Conservation (phyloP, 2,888 invertebrate species). For the Molanna angustata region DNA sequence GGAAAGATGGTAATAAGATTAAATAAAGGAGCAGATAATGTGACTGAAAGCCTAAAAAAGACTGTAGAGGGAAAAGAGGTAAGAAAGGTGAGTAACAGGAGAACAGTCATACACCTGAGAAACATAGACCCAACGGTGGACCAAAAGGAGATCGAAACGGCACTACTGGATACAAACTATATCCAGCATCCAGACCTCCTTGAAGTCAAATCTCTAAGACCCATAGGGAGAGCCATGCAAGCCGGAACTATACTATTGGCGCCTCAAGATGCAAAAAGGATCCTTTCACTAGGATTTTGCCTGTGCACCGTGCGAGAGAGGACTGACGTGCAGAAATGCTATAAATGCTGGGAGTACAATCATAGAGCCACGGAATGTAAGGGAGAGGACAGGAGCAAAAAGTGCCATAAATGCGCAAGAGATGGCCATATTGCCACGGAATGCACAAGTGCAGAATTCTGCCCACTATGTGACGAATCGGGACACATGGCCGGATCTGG, state of each 20-base stretch:
- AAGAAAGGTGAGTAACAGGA: too few species aligned
- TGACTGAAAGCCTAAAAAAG: too few species aligned
- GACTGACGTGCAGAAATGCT: neutral
- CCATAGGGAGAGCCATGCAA: neutral
- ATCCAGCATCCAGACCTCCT: neutral
- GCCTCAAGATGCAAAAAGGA: neutral
- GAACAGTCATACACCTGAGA: neutral
- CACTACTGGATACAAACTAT: neutral
- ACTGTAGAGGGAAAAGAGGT: too few species aligned
- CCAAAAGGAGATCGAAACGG: neutral
- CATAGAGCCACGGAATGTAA: neutral
- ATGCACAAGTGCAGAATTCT: neutral
- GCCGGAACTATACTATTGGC: neutral
- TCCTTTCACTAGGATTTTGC: neutral
- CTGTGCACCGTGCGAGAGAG: neutral
- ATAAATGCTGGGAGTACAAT: neutral
- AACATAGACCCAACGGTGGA: neutral
- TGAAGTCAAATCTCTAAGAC: neutral
- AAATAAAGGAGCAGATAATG: too few species aligned
- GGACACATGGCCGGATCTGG: neutral
- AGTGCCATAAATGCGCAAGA: neutral
- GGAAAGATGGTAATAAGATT: too few species aligned
- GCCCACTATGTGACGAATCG: neutral
- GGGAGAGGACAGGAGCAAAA: neutral
- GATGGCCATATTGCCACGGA: neutral